Conservation (phyloP, 2,797 vertebrate species). For the Gymnocypris eckloni region DNA sequence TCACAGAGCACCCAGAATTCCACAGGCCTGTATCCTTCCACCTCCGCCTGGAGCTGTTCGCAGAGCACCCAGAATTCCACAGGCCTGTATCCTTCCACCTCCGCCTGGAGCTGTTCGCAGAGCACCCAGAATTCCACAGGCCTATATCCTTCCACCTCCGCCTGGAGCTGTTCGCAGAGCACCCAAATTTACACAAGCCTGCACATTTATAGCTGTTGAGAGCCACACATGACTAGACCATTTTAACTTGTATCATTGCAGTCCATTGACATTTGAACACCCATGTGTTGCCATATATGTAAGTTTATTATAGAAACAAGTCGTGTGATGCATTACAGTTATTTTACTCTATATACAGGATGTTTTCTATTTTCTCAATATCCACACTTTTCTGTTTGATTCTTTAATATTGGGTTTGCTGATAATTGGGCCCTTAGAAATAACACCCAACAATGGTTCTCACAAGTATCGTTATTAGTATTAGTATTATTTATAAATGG, state of each 20-base stretch:
- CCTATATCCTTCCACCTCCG: not conserved
- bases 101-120: not conserved
- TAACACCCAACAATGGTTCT: not conserved
- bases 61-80: not conserved
- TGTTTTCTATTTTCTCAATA: not conserved
- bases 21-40: not conserved
- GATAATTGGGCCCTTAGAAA: not conserved
- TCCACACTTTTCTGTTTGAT: not conserved
- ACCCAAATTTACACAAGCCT: conserved; percentile 17
- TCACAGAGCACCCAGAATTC: no score
- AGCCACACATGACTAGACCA: not conserved
- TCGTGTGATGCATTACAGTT: not conserved
- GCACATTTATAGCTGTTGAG: conserved; percentile 5
- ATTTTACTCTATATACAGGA: not conserved
- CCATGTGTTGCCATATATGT: not conserved
- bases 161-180: conserved; percentile 9
- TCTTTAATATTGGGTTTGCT: not conserved
- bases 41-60: conserved; percentile 5
- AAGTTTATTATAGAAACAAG: not conserved
- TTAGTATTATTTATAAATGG: no score
- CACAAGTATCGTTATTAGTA: no score
- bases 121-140: conserved; percentile 16
- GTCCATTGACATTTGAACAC: no score
- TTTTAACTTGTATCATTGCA: not conserved
- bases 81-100: not conserved